Base-by-base conservation (phyloP, 1,140 invertebrate genomes). In the Drosophila punjabiensis region DNA sequence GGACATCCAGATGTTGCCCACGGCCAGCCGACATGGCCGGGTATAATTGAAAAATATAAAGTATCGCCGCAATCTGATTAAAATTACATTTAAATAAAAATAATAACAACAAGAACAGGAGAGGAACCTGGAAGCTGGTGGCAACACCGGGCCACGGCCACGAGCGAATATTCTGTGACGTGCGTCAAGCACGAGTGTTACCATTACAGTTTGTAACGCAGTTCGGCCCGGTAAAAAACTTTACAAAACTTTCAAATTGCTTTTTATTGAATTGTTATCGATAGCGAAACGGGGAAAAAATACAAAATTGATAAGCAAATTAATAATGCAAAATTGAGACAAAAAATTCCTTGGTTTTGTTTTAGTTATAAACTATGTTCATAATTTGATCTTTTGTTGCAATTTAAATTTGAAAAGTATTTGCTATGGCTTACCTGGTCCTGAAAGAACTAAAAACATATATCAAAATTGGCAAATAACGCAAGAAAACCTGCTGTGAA, bases 11-110 rank as follows among this genome's bases (percentile, higher is more conserved):
- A 81, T 89, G 85, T 64, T 75, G 69, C 78, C 59, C 37, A 39
- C 56, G 77, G 66, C 47, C 37, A 43, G 52, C 48, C 55, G 77
- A 47, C 58, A 43, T 41, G 35, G 67, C 47, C 60, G 47, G 43
- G 56, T 81, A 55, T 87, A 87, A 91, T 91, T 91, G 88, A 91
- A 91, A 91, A 88, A 91, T 88, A 88, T 85, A 65, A 91, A 88
- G 74, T 88, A 85, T 84, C 66, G 68, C 76, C 59, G 73, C 76
- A 91, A 91, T 88, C 88, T 91, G 88, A 91, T 91, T 91, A 88
- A 91, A 91, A 91, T 88, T 88, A 88, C 74, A 91, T 91, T 91
- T 67, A 91, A 88, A 84, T 78, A 82, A 75, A 91, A 87, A 83
- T 78, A 82, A 76, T 75, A 82, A 76, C 50, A 80, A 68, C 60